These are phyloP conservation scores for Bostrychus sinensis DNA, from an alignment of 2,113 vertebrate species.

Conservation along the genomic window DNA sequence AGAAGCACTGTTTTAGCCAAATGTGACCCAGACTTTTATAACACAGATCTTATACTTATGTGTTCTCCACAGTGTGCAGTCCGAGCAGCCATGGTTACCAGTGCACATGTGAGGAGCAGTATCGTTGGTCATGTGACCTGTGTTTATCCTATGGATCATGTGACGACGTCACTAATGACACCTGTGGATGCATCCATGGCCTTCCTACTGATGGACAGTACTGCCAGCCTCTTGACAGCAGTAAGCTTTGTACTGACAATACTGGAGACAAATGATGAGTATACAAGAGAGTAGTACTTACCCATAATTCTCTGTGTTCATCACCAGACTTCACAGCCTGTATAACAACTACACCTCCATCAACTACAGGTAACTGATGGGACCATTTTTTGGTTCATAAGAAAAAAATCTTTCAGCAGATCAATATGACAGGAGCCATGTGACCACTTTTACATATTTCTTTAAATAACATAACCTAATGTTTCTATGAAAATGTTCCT, in stretches of 20 bases:
- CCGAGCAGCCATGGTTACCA: background rate
- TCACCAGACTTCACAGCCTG: conserved; percentile 32
- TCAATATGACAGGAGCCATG: background rate
- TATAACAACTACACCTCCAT: conserved; percentile 9
- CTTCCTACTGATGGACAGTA: conserved; percentile 38
- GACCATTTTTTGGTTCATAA: background rate
- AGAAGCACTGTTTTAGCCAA: too few relatives aligned
- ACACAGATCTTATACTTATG: too few relatives aligned
- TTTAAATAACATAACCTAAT: background rate
- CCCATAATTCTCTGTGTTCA: background rate
- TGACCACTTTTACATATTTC: background rate
- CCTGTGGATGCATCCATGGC: conserved; percentile 45
- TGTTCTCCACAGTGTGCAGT: conserved; percentile 41
- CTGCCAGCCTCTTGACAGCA: conserved; percentile 10
- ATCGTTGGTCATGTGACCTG: conserved; percentile 45
- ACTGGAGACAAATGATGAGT: background rate
- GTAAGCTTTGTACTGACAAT: conserved; percentile 13
- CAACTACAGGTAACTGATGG: conserved; percentile 19
- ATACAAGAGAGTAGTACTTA: background rate
- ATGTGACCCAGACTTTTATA: too few relatives aligned
- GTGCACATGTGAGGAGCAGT: conserved; percentile 49
- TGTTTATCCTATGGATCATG: conserved; percentile 48
- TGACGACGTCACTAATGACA: conserved; percentile 14
- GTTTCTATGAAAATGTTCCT: background rate
- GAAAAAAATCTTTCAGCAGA: background rate